These are phyloP conservation scores for Ophion costatus DNA, from an alignment of 2,888 invertebrate species.

Conservation along the genomic window DNA sequence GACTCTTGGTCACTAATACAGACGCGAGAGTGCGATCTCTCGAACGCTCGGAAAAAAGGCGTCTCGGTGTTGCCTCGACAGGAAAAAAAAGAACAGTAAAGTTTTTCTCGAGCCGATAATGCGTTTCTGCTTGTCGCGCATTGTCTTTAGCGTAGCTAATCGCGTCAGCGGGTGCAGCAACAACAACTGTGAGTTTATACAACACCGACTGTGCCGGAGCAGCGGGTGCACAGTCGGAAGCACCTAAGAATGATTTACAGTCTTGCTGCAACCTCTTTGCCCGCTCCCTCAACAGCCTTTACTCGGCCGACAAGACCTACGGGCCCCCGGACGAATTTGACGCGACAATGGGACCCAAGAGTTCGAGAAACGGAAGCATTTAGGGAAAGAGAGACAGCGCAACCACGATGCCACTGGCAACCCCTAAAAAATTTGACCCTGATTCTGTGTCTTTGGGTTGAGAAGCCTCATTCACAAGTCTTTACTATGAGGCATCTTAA, in stretches of 20 bases:
- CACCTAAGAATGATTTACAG: constrained; percentile 62
- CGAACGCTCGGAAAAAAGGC: constrained; percentile 27
- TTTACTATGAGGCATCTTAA: constrained; percentile 3
- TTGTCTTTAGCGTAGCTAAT: constrained; percentile 68
- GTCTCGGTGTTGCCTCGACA: not conserved
- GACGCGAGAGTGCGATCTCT: constrained; percentile 42
- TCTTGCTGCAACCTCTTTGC: constrained; percentile 39
- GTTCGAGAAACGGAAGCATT: constrained; percentile 68
- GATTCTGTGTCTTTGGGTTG: constrained; percentile 24
- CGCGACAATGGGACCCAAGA: constrained; percentile 37
- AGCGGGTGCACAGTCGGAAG: constrained; percentile 58
- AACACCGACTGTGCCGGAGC: constrained; percentile 58
- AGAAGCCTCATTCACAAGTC: constrained; percentile 4
- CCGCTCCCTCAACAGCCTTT: not conserved
- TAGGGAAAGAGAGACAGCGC: constrained; percentile 20
- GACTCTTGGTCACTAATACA: constrained; percentile 22
- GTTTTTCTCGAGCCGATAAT: constrained; percentile 57
- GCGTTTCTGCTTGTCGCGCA: constrained; percentile 60
- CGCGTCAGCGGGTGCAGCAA: constrained; percentile 59
- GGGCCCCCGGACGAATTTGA: constrained; percentile 33
- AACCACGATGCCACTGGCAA: constrained; percentile 48
- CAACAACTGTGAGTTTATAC: constrained; percentile 59
- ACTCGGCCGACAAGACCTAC: constrained; percentile 39
- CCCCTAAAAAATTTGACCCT: constrained; percentile 41
- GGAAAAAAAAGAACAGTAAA: constrained; percentile 16